Evolutionary conservation across 1,140 invertebrate species (phyloP), one percentile per base, ranked within the genome.

Genomic region (Lutraria rhynchaena): DNA sequence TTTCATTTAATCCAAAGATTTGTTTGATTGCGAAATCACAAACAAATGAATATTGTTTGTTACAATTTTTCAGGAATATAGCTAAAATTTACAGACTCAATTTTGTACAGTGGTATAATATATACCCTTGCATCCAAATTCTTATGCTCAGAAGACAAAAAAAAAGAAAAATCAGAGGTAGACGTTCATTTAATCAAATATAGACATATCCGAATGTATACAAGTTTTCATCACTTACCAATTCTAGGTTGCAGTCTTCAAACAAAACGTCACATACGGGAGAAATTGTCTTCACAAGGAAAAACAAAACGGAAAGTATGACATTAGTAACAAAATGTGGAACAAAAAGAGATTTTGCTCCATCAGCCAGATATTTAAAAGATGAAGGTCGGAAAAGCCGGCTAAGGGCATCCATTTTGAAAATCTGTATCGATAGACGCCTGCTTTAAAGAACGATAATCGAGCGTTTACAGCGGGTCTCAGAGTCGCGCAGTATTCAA

Each of bases 281-380:
- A 11, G 69, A 44, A 22, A 73, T n/a, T 37, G 60, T 63, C 51
- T 81, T 81, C 78, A 81, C 27, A 35, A 74, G 11, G 17, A 53
- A 73, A 27, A 63, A 81, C 11, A 49, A 44, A 24, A 22, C 31
- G 19, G 78, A 60, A 41, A 81, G 58, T 24, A 74, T 15, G 29
- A 81, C 55, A 46, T 81, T 74, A 22, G 46, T 44, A 13, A 63
- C 61, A 44, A 51, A 73, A 74, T 81, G 78, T n/a, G 70, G 78
- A 29, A 81, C 33, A 41, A 81, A 37, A 1, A 73, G 11, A n/a
- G 78, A 22, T 65, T 81, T 81, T 31, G 49, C 35, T 46, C 55
- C 70, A 4, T 81, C 44, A 46, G 5, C 13, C 3, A 78, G 11
- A 31, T 65, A 67, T 44, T 57, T 55, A 5, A 67, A 53, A 13